phyloP scores from a whole-genome alignment of 2,888 invertebrate species.

The Vannuccia rotundouncinata region DNA sequence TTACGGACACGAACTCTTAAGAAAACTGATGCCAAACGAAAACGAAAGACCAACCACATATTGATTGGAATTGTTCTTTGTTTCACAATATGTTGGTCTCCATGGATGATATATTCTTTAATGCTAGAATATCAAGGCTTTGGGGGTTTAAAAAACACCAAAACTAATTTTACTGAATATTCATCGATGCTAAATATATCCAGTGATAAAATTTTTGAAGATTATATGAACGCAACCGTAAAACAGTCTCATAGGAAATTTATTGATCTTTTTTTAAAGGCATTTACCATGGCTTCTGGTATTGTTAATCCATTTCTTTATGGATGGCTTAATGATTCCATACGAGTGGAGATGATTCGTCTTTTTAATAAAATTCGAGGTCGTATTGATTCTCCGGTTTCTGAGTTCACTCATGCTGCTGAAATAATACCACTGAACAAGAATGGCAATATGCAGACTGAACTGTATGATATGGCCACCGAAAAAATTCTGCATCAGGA shows the following conservation, averaged over 20 bases:
- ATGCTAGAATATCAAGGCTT: conserved; percentile 3
- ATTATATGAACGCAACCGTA: neutral
- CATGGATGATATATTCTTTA: conserved; percentile 37
- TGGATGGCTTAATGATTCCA: conserved; percentile 10
- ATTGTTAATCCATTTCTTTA: neutral
- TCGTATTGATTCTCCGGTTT: neutral
- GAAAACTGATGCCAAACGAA: conserved; percentile 33
- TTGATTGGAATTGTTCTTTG: conserved; percentile 37
- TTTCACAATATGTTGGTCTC: conserved; percentile 39
- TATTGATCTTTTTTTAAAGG: neutral
- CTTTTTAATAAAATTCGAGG: conserved; percentile 3
- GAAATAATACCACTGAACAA: neutral
- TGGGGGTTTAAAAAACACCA: too few relatives aligned
- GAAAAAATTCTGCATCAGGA: too few relatives aligned
- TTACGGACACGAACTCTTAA: conserved; percentile 30
- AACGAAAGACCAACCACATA: conserved; percentile 38
- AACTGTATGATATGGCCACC: too few relatives aligned
- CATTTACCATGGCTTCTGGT: neutral
- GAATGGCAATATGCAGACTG: neutral
- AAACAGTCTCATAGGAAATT: neutral
- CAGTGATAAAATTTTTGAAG: neutral
- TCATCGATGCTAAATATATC: too few relatives aligned
- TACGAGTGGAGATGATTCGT: neutral
- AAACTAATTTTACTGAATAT: too few relatives aligned
- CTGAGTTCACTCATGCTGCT: neutral